These are phyloP conservation scores for Synaphobranchus kaupii DNA, from an alignment of 2,797 vertebrate genomes.

Conservation along the genomic window DNA sequence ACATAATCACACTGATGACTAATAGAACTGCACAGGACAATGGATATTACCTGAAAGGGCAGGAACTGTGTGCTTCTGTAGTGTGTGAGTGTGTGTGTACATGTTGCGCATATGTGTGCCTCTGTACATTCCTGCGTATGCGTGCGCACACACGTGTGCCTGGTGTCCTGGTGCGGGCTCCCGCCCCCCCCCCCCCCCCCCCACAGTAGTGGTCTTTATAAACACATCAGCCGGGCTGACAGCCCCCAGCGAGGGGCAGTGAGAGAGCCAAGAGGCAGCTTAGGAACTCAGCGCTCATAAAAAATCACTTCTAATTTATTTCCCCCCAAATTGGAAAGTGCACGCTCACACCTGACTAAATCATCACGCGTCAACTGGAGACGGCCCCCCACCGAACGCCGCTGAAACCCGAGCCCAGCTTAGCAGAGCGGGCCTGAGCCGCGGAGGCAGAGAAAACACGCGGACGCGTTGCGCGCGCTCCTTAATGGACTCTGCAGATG, in stretches of 20 bases:
- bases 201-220: conserved; percentile 83
- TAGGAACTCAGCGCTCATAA: conserved; percentile 85
- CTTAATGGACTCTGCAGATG: conserved; percentile 98
- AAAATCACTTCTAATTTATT: conserved; percentile 99
- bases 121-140: conserved; percentile 23
- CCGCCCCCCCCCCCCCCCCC: conserved; percentile 54
- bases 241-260: conserved; percentile 72
- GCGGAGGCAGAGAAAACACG: conserved; percentile 83
- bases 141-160: conserved; percentile 44
- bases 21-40: background rate
- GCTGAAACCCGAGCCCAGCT: conserved; percentile 94
- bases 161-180: conserved; percentile 38
- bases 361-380: conserved; percentile 98
- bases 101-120: conserved; percentile 42
- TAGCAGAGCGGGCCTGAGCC: conserved; percentile 84
- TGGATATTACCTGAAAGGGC: background rate
- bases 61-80: conserved; percentile 19
- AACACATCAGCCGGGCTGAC: conserved; percentile 96
- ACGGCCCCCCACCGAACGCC: conserved; percentile 91
- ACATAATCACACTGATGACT: background rate
- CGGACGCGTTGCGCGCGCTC: conserved; percentile 56
- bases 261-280: conserved; percentile 77
- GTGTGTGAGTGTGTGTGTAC: conserved; percentile 45
- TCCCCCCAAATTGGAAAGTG: conserved; percentile 99
- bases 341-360: conserved; percentile 99